These are phyloP conservation scores for Cottoperca gobio DNA, from an alignment of 2,797 vertebrate species.

Conservation along the genomic window DNA sequence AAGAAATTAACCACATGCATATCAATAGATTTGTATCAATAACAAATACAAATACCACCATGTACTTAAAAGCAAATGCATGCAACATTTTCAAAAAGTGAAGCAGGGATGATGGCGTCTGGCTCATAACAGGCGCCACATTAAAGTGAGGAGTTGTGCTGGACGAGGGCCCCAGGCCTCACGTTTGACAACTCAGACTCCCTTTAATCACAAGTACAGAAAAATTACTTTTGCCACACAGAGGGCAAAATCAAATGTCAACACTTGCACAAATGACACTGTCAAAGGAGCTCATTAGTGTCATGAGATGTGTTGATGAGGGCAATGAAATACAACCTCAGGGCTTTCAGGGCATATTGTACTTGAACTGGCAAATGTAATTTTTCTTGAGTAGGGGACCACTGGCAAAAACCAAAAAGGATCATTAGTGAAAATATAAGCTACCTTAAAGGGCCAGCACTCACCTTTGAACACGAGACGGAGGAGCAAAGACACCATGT, in stretches of 20 bases:
- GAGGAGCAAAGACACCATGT: conserved; percentile 95
- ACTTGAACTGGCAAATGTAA: conserved; percentile 29
- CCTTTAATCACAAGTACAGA: conserved; percentile 55
- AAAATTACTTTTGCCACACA: conserved; percentile 42
- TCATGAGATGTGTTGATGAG: conserved; percentile 57
- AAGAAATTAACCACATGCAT: too few species aligned
- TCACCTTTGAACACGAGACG: conserved; percentile 95
- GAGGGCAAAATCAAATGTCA: conserved; percentile 64
- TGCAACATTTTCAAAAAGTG: conserved; percentile 3
- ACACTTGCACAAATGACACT: conserved; percentile 53
- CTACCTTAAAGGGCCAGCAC: conserved; percentile 30
- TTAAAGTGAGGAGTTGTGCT: conserved; percentile 46
- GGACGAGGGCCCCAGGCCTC: conserved; percentile 32
- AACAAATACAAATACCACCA: background rate
- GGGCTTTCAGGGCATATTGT: conserved; percentile 17
- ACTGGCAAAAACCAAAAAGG: background rate
- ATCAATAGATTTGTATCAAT: background rate
- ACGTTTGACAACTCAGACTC: conserved; percentile 45
- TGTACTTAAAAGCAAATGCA: background rate
- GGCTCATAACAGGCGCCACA: conserved; percentile 56
- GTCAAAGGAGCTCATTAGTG: conserved; percentile 68
- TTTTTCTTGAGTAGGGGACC: conserved; percentile 17
- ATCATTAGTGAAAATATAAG: conserved; percentile 3
- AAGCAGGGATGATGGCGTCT: conserved; percentile 12
- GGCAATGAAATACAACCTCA: conserved; percentile 44